phyloP scores from a whole-genome alignment of 2,797 vertebrate species.

The Borostomias antarcticus region DNA sequence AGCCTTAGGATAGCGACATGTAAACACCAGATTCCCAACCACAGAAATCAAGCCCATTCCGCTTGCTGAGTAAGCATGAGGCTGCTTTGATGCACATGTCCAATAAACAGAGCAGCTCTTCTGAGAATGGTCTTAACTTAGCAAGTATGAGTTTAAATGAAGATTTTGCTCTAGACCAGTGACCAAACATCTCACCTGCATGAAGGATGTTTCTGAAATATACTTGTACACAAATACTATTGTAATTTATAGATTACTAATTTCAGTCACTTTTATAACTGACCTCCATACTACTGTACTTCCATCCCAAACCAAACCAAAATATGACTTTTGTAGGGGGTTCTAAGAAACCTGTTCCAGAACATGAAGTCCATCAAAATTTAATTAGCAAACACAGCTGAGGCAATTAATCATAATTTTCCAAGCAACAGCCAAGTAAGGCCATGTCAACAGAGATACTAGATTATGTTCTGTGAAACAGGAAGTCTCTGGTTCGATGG shows the following conservation, averaged over 20 bases:
- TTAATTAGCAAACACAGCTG: slow-evolving; percentile 25
- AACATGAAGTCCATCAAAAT: slow-evolving; percentile 12
- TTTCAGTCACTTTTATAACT: too few species aligned
- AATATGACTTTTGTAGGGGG: too few species aligned
- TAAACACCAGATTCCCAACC: neutral
- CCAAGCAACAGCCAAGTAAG: slow-evolving; percentile 17
- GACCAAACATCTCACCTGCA: neutral
- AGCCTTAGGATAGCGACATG: neutral
- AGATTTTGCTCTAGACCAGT: neutral
- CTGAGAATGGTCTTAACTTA: neutral
- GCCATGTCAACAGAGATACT: slow-evolving; percentile 14
- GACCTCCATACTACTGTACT: too few species aligned
- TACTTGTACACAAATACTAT: neutral
- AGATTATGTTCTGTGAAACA: slow-evolving; percentile 27
- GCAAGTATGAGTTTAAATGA: too few species aligned
- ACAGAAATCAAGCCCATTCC: neutral
- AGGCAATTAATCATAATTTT: slow-evolving; percentile 18
- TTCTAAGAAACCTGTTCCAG: neutral
- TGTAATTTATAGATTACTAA: too few species aligned
- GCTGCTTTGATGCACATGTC: neutral
- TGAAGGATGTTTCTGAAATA: neutral
- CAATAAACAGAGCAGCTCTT: neutral
- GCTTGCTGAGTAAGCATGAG: neutral
- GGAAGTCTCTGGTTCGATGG: slow-evolving; percentile 10
- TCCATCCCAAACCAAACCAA: too few species aligned